Conservation (phyloP, 30 jellyfish, hydroid and myxozoan genomes). For the Chrysaora quinquecirrha region DNA sequence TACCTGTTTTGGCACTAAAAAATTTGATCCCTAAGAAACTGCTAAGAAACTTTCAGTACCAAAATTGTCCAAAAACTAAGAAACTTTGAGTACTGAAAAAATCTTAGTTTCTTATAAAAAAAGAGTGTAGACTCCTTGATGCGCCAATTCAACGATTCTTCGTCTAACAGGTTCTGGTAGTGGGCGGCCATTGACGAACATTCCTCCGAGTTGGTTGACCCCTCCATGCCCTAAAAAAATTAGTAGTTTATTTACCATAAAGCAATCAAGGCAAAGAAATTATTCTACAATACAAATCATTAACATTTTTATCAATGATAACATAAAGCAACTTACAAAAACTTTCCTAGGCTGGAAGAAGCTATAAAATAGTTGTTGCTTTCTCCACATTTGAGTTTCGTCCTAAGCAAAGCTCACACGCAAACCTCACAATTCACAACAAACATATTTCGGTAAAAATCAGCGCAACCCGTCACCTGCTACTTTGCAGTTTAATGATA, state of each 20-base stretch:
- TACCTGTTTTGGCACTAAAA: too few species aligned
- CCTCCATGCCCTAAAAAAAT: conserved; percentile 99
- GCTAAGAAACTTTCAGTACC: too few species aligned
- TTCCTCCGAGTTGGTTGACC: conserved; percentile 99
- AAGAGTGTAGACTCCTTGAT: conserved; percentile 98
- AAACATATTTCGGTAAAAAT: conserved; percentile 13
- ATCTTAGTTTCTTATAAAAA: conserved; percentile 91
- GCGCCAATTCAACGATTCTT: conserved; percentile 96
- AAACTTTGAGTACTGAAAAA: conserved; percentile 98
- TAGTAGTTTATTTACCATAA: too few species aligned
- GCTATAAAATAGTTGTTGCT: too few species aligned
- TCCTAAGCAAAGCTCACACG: too few species aligned
- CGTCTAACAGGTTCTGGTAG: conserved; percentile 95
- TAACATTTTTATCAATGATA: too few species aligned
- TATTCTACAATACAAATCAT: not conserved
- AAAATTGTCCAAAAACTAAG: conserved; percentile 90
- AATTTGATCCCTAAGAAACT: too few species aligned
- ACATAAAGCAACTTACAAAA: too few species aligned
- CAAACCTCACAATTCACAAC: too few species aligned
- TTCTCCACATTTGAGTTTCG: too few species aligned
- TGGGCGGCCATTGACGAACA: conserved; percentile 99
- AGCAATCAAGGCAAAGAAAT: too few species aligned
- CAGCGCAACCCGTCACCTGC: conserved; percentile 34
- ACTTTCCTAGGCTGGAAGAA: too few species aligned
- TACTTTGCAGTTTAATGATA: conserved; percentile 28